Evolutionary conservation across 1,140 invertebrate species (phyloP), one percentile per base, ranked within the genome.

Genomic region (Pseudomyrmex concolor): DNA sequence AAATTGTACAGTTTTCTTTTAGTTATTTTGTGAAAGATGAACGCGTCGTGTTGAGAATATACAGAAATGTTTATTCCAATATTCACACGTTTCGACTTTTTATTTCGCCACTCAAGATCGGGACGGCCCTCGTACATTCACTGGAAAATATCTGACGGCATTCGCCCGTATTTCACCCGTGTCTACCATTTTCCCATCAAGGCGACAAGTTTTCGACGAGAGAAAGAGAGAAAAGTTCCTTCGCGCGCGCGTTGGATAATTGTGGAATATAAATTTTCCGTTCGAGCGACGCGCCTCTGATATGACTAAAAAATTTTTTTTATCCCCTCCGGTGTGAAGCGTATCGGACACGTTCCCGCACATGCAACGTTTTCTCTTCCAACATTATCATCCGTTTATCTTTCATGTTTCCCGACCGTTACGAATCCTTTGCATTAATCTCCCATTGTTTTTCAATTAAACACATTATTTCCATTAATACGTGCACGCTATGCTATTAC

Each of bases 101-200:
- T 80, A 80, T 71, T 80, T 15, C 54, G 54, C 54, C 66, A 34
- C 5, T n/a, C 45, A 66, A 60, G 66, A 70, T 80, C 66, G 43
- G 48, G 1, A 2, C 12, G 54, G 51, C 19, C 43, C 51, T 78
- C 64, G 34, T 70, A 78, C 19, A 80, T 80, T 80, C 55, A 34
- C 76, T 19, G 66, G 54, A 80, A 80, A 80, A 80, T 80, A 71
- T 71, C 43, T 59, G 55, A 80, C 55, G 12, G 66, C 66, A 34
- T 13, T 59, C 68, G 3, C 19, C 43, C 66, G 43, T 34, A 34
- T 34, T 34, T 1, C 63, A 19, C 19, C 22, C 22, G 67, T n/a
- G 43, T 70, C 66, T 60, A 80, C 76, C 76, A 71, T 60, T 71
- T 80, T 80, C 45, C 76, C 55, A 71, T 71, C 76, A 71, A 71